phyloP scores from a whole-genome alignment of 2,113 vertebrate genomes.

The Aspidoscelis tigris region DNA sequence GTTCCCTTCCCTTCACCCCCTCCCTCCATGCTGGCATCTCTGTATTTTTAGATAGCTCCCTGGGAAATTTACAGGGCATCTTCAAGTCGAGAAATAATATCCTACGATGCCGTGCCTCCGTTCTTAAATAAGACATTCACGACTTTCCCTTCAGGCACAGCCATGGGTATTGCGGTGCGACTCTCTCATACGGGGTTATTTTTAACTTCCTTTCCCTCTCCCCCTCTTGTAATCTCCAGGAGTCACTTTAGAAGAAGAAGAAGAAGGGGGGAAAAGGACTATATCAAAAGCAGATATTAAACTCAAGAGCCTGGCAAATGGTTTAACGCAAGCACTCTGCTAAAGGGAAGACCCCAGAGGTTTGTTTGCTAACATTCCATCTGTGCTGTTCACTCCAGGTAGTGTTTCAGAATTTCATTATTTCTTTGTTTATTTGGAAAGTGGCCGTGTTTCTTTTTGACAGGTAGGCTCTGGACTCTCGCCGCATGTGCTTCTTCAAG shows the following conservation, averaged over 20 bases:
- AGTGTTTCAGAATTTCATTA: conserved; percentile 48
- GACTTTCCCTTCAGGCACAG: conserved; percentile 50
- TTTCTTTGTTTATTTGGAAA: conserved; percentile 48
- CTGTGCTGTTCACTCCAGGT: conserved; percentile 56
- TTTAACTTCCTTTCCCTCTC: conserved; percentile 47
- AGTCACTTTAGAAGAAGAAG: conserved; percentile 51
- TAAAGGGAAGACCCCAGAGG: conserved; percentile 57
- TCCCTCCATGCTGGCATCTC: background rate
- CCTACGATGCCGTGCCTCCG: conserved; percentile 32
- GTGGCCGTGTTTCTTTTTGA: conserved; percentile 40
- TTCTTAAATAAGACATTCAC: conserved; percentile 60
- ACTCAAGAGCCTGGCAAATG: conserved; percentile 57
- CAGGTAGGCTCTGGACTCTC: background rate
- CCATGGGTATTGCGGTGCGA: conserved; percentile 45
- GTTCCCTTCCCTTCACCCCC: conserved; percentile 35
- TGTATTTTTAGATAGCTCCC: conserved; percentile 52
- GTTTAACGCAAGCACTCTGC: conserved; percentile 54
- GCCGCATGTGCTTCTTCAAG: background rate
- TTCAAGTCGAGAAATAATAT: conserved; percentile 43
- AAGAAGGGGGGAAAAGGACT: conserved; percentile 33
- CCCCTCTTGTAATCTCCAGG: conserved; percentile 52
- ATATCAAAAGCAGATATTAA: conserved; percentile 65
- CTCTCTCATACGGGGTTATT: conserved; percentile 61
- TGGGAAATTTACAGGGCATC: conserved; percentile 50
- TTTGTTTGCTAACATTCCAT: conserved; percentile 63